phyloP scores from a whole-genome alignment of 2,797 vertebrate genomes.

The Borostomias antarcticus region DNA sequence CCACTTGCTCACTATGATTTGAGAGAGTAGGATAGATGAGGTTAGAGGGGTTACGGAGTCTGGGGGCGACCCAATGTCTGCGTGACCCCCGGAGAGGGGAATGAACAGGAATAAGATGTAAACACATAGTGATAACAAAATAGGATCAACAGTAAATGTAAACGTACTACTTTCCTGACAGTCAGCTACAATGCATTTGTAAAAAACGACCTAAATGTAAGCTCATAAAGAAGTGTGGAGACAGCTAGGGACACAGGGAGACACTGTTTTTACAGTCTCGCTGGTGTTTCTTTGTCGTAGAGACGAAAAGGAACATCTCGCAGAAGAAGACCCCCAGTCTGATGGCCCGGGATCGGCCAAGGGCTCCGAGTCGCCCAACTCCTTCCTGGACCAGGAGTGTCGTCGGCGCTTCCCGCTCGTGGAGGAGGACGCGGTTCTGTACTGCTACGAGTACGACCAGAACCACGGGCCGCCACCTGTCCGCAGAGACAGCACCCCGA shows the following conservation, averaged over 20 bases:
- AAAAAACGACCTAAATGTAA: too few species aligned
- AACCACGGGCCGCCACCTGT: slow-evolving; percentile 88
- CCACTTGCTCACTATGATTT: too few species aligned
- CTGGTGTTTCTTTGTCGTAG: slow-evolving; percentile 64
- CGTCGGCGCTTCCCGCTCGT: slow-evolving; percentile 88
- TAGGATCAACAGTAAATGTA: too few species aligned
- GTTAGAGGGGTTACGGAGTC: too few species aligned
- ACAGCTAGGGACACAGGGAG: too few species aligned
- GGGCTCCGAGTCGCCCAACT: slow-evolving; percentile 97
- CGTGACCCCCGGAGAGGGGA: too few species aligned
- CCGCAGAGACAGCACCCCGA: slow-evolving; percentile 92
- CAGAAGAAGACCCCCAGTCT: slow-evolving; percentile 84
- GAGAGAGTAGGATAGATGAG: too few species aligned
- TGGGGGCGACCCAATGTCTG: too few species aligned
- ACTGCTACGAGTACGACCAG: slow-evolving; percentile 98
- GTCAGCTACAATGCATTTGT: background rate
- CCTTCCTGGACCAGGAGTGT: slow-evolving; percentile 97
- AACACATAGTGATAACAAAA: too few species aligned
- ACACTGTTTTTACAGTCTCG: background rate
- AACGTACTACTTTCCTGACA: too few species aligned
- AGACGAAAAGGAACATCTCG: slow-evolving; percentile 90
- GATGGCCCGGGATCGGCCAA: slow-evolving; percentile 87
- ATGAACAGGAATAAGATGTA: too few species aligned
- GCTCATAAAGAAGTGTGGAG: too few species aligned
- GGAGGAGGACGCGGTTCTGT: slow-evolving; percentile 94